Base-by-base conservation (phyloP, 2,888 invertebrate species). In the Stictocephala bisonia region DNA sequence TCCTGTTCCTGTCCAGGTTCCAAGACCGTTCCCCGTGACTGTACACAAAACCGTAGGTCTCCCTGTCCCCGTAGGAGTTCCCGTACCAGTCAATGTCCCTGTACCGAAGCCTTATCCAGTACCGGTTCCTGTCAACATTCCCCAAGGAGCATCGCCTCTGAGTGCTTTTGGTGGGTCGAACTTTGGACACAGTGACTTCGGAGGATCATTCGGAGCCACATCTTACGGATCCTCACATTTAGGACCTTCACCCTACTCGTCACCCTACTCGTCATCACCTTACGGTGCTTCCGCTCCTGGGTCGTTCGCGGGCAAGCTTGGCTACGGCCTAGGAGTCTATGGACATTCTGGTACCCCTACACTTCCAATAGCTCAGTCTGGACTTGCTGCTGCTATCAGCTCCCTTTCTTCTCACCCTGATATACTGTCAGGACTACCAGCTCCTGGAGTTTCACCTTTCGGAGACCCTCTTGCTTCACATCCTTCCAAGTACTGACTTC, bases 61-160 rank as follows among this genome's bases (percentile, higher is more conserved):
- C 13, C 70, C 70, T 1, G 58, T 71, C n/a, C 70, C 70, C 11
- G 70, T 71, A 11, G 70, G 70, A 1, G 58, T 71, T 26, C 70
- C 70, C 2, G 70, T 71, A 13, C 70, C 70, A 0, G 58, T 71
- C 41, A n/a, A 71, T 11, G 27, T 71, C 31, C 70, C 70, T 11
- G 71, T 60, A 13, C 71, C 71, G 9, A 71, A 51, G 18, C 75
- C 76, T 11, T 73, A 76, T 35, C 72, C 78, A 0, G 72, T 76
- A 3, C 67, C 75, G 1, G 64, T 76, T 11, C 56, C 76, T 27
- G 71, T 64, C 9, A 64, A 64, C 72, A 29, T 72, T 13, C 20
- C 67, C 3, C 64, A 40, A 11, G 41, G 24, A 40, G 2, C 20
- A 7, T 7, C 64, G 1, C 40, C 40, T 22, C 2, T 40, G 9